These are phyloP conservation scores for Antigone vipio DNA, from an alignment of 2,113 vertebrate genomes.

Conservation along the genomic window DNA sequence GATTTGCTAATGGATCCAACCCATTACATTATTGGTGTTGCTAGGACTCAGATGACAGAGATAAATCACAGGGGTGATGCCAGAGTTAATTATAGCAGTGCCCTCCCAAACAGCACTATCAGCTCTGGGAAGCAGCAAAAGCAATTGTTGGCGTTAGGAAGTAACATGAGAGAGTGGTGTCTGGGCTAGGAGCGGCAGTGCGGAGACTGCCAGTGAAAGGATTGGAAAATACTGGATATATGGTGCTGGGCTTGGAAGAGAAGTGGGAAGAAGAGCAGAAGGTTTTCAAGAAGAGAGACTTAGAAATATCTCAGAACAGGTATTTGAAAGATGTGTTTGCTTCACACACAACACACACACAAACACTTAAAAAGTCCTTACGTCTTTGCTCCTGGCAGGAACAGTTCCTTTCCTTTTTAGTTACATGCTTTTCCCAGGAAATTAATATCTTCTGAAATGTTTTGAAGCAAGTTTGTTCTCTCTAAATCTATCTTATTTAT, in stretches of 20 bases:
- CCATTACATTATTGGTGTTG: background rate
- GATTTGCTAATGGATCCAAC: background rate
- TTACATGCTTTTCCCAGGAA: background rate
- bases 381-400: background rate
- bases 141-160: background rate
- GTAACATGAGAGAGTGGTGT: background rate
- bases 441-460: background rate
- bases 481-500: background rate
- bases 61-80: slow-evolving; percentile 7
- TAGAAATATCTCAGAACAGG: background rate
- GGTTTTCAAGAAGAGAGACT: background rate
- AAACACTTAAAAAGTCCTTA: background rate
- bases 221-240: background rate
- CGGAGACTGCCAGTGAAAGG: background rate
- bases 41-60: background rate
- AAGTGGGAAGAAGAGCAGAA: background rate
- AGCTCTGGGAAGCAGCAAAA: background rate
- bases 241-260: background rate
- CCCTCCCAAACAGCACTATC: background rate
- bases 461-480: background rate
- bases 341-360: background rate
- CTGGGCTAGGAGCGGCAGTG: background rate
- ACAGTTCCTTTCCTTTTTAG: background rate
- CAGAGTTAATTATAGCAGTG: slow-evolving; percentile 27
- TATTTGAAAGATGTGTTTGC: background rate